A percentile compares a stretch with the other conserved stretches of the same genome.
Evolutionary conservation across 2,113 vertebrate genomes (phyloP).

Genomic region (Rallus limicola): DNA sequence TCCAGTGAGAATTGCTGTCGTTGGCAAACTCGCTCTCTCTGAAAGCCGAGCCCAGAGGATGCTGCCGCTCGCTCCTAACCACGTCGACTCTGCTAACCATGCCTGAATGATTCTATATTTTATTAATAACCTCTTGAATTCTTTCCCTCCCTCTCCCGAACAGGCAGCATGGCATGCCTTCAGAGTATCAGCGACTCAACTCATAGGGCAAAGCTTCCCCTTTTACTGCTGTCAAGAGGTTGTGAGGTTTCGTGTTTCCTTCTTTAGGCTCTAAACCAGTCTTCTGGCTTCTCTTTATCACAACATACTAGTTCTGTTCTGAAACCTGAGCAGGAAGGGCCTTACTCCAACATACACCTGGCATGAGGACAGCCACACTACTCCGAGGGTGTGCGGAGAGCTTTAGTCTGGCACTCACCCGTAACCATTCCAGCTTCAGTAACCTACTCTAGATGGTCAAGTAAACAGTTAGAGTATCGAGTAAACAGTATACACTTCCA

Average conservation of each 20-base stretch:
- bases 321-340: not conserved
- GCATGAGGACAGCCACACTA: not conserved
- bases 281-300: not conserved
- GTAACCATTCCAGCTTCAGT: not conserved
- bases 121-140: not conserved
- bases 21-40: not conserved
- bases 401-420: not conserved
- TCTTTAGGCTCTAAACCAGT: not conserved
- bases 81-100: not conserved
- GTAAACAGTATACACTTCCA: not conserved
- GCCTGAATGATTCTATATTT: not conserved
- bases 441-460: not conserved
- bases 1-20: not conserved
- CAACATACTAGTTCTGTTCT: not conserved
- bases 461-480: not conserved
- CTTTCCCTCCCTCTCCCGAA: not conserved
- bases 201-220: not conserved
- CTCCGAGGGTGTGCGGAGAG: not conserved
- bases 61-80: not conserved
- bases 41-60: not conserved
- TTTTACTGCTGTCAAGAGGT: not conserved
- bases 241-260: not conserved
- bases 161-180: not conserved
- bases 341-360: not conserved
- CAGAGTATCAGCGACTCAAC: not conserved